These are phyloP conservation scores for Elymnias hypermnestra DNA, from an alignment of 1,140 invertebrate species.

Conservation along the genomic window DNA sequence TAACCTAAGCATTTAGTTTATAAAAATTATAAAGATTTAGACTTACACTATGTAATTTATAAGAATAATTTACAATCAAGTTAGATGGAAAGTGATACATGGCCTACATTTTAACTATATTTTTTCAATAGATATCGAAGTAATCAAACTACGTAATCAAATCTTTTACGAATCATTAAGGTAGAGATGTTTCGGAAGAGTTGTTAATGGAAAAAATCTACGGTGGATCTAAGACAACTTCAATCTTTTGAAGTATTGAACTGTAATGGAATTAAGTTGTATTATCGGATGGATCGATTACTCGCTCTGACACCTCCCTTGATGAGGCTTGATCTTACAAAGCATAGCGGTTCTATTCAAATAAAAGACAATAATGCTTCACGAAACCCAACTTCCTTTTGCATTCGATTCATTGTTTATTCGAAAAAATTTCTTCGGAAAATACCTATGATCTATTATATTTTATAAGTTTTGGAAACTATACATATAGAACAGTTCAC, in stretches of 20 bases:
- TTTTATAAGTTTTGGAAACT: no score
- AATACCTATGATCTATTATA: no score
- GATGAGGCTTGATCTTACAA: conserved; percentile 22
- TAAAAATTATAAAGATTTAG: no score
- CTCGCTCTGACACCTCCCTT: conserved; percentile 37
- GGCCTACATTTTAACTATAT: no score
- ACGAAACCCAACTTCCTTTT: no score
- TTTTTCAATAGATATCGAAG: neutral
- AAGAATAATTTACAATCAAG: no score
- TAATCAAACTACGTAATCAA: neutral
- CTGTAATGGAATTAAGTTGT: conserved; percentile 36
- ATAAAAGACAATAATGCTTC: conserved; percentile 4
- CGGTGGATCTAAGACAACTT: conserved; percentile 3
- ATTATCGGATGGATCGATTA: conserved; percentile 44
- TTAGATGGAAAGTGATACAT: no score
- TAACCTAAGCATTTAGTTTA: no score
- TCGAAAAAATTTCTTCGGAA: no score
- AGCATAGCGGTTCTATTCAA: conserved; percentile 10
- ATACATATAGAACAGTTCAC: no score
- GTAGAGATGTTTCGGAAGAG: neutral
- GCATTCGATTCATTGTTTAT: no score
- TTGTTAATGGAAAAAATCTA: neutral
- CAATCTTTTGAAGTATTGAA: conserved; percentile 4
- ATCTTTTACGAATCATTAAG: neutral
- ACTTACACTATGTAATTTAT: no score